Base-by-base conservation (phyloP, 2,797 vertebrate genomes). In the Sphenodon punctatus region DNA sequence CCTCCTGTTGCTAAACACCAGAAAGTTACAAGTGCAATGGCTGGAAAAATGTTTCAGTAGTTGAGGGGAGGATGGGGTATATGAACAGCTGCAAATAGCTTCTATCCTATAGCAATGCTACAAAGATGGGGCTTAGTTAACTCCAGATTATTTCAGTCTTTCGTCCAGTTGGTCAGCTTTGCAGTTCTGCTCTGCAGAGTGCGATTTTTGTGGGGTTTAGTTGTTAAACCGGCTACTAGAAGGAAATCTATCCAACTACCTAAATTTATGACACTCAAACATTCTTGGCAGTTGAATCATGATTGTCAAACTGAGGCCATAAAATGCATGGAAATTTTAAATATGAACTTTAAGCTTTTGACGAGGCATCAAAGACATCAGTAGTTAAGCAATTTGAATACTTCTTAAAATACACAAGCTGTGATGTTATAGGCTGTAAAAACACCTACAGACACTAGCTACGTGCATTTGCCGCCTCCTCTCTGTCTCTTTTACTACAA, bases 401-500 rank as follows among this genome's bases (percentile, higher is more conserved):
- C 72, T 74, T 59, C 36, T n/a, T n/a, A 74, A 89, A 85, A 64
- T 58, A 77, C 1, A 74, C 83, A 61, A 73, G 20, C 3, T 6
- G n/a, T 55, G 68, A 89, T 45, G 60, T 77, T 20, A 71, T 30
- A 45, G 80, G 55, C 7, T 34, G 70, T 61, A 27, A 60, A 86
- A 30, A 67, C 30, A 83, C 85, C 75, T n/a, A 45, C 30, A 83
- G 85, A 75, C n/a, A 45, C 79, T 87, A 41, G 63, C 70, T 87
- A 67, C 68, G 84, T 84, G 66, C 42, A 41, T 56, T 78, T 48
- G 74, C 59, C 66, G n/a, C 80, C 84, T 60, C 66, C 80, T 84
- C 60, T 42, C 73, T 81, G 71, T 85, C 64, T 75, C 77, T 68
- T 73, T 75, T 84, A 80, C 75, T 72, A 66, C 86, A 90, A 89